These are phyloP conservation scores for Rattus rattus DNA, from an alignment of 2,113 vertebrate genomes.

Conservation along the genomic window DNA sequence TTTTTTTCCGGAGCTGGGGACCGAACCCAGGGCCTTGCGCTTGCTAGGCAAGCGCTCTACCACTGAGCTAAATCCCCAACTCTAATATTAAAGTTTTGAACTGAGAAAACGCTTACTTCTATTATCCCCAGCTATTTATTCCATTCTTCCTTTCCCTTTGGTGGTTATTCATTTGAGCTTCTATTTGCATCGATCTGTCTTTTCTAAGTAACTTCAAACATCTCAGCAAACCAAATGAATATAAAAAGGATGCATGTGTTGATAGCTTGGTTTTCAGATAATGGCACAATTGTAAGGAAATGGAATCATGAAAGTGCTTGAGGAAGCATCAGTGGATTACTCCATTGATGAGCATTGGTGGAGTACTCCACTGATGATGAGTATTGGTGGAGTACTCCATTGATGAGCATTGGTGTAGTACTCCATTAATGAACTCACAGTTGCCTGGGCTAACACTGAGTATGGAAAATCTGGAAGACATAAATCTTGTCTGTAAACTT, in stretches of 20 bases:
- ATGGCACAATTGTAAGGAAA: no score
- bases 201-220: not conserved
- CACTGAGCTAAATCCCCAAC: no score
- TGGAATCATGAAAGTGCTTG: not conserved
- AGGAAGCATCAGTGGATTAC: no score
- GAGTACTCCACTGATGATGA: not conserved
- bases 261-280: not conserved
- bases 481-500: not conserved
- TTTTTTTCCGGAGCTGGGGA: no score
- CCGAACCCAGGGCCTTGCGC: no score
- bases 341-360: not conserved
- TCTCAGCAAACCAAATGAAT: not conserved
- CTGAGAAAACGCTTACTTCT: not conserved
- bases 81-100: conserved; percentile 9
- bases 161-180: not conserved
- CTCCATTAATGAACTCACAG: not conserved
- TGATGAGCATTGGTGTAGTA: not conserved
- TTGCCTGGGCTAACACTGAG: not conserved
- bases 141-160: not conserved
- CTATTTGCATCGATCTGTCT: not conserved
- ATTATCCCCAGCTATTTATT: not conserved
- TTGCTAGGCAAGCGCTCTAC: no score
- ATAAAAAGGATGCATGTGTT: not conserved
- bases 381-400: not conserved
- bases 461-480: not conserved